Conservation (phyloP, 2,888 invertebrate genomes). For the Dryomyza anilis region DNA sequence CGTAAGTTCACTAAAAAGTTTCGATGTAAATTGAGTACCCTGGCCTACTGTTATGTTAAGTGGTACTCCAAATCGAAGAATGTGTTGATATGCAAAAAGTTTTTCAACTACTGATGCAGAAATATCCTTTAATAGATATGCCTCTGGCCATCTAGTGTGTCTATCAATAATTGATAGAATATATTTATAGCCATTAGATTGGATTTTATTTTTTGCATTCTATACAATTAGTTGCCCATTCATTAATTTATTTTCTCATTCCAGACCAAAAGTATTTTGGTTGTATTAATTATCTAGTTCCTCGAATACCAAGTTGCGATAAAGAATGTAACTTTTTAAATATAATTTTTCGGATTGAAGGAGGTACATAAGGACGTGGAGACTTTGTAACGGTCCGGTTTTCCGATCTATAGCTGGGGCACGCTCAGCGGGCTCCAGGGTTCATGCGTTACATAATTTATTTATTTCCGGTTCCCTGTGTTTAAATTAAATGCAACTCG, state of each 20-base stretch:
- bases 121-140: not conserved
- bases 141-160: conserved; percentile 7
- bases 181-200: conserved; percentile 1
- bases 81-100: not conserved
- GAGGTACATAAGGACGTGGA: not conserved
- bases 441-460: too few relatives aligned
- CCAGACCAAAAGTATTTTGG: not conserved
- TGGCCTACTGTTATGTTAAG: too few relatives aligned
- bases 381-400: too few relatives aligned
- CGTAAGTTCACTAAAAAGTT: not conserved
- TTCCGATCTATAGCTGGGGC: too few relatives aligned
- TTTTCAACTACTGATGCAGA: not conserved
- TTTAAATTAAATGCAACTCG: too few relatives aligned
- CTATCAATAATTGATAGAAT: conserved; percentile 1
- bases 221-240: not conserved
- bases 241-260: not conserved
- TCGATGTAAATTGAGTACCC: too few relatives aligned
- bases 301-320: not conserved
- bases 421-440: too few relatives aligned
- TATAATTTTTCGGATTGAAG: not conserved
- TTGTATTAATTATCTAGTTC: not conserved
- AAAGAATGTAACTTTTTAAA: too few relatives aligned
- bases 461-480: too few relatives aligned
- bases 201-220: not conserved
- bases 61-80: too few relatives aligned